These are phyloP conservation scores for Urocolius indicus DNA, from an alignment of 2,113 vertebrate genomes.

Conservation along the genomic window DNA sequence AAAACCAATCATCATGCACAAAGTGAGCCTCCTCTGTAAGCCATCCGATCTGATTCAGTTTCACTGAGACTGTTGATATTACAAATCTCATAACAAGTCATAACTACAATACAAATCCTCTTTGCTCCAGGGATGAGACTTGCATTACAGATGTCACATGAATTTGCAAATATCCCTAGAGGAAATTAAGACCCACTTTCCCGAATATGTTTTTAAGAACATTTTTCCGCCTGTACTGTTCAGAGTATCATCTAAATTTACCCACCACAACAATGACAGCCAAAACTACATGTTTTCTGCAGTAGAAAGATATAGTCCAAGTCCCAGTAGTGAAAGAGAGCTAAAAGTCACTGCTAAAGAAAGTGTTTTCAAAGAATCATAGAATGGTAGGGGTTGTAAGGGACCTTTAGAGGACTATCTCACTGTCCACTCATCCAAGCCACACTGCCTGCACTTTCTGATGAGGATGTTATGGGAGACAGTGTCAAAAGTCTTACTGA, in stretches of 20 bases:
- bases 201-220: background rate
- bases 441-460: too few species aligned
- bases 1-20: background rate
- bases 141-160: slow-evolving; percentile 5
- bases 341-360: background rate
- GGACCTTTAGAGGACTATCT: too few species aligned
- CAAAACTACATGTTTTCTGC: background rate
- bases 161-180: slow-evolving; percentile 25
- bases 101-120: slow-evolving; percentile 55
- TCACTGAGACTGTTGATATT: background rate
- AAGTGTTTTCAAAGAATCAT: too few species aligned
- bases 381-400: too few species aligned
- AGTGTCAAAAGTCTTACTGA: too few species aligned
- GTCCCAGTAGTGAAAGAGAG: background rate
- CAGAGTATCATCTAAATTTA: background rate
- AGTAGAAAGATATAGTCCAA: background rate
- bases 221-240: background rate
- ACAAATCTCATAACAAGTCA: slow-evolving; percentile 29
- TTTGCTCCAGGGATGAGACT: slow-evolving; percentile 40
- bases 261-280: background rate
- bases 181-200: slow-evolving; percentile 10
- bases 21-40: background rate
- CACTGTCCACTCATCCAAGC: too few species aligned
- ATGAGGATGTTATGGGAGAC: too few species aligned
- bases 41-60: slow-evolving; percentile 1